These are phyloP conservation scores for Carpatolechia fugitivella DNA, from an alignment of 2,888 invertebrate species.

Conservation along the genomic window DNA sequence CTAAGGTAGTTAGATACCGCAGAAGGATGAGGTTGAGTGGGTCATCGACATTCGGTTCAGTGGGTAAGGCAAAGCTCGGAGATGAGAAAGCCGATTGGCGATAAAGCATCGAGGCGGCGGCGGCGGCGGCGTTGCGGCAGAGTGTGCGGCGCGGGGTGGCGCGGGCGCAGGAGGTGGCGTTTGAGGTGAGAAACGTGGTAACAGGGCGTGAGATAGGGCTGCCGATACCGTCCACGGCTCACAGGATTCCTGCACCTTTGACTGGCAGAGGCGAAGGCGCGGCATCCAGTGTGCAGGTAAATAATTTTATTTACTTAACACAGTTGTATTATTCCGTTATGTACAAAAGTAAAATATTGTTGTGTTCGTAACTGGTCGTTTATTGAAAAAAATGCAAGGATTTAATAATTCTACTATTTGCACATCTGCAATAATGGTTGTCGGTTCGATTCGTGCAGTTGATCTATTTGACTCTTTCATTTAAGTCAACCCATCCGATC, in stretches of 20 bases:
- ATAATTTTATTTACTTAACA: not conserved
- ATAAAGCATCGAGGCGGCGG: conserved; percentile 58
- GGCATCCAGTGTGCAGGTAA: not conserved
- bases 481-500: no score
- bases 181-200: conserved; percentile 75
- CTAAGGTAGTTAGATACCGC: not conserved
- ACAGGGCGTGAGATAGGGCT: conserved; percentile 68
- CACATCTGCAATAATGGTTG: no score
- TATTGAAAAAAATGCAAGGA: no score
- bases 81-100: conserved; percentile 66
- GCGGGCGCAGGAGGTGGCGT: conserved; percentile 49
- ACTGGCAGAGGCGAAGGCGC: conserved; percentile 13
- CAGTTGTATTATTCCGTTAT: not conserved
- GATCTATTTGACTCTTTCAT: no score
- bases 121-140: conserved; percentile 49
- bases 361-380: no score
- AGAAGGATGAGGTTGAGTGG: conserved; percentile 46
- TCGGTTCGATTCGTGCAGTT: no score
- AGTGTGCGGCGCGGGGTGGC: conserved; percentile 49
- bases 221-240: conserved; percentile 48
- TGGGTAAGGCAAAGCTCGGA: conserved; percentile 46
- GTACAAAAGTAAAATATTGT: no score
- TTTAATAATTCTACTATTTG: no score
- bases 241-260: conserved; percentile 16
- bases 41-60: conserved; percentile 64